A percentile compares a stretch with the other conserved stretches of the same genome.
phyloP scores from a whole-genome alignment of 1,140 invertebrate genomes.

The Arctopsyche grandis region DNA sequence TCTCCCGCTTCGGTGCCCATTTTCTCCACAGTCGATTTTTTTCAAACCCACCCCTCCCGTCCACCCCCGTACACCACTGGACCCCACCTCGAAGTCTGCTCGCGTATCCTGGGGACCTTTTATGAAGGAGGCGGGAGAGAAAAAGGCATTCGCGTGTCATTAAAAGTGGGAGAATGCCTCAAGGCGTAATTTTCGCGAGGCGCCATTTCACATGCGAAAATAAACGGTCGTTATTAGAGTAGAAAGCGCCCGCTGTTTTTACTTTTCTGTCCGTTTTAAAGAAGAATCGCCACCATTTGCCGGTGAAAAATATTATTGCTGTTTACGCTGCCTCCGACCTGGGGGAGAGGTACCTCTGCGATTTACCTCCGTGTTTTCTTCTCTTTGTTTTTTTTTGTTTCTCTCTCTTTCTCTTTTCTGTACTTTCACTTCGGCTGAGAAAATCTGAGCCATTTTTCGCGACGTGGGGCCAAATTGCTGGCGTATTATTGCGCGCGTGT shows the following conservation, averaged over 20 bases:
- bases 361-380: not conserved
- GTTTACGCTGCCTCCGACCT: not conserved
- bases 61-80: not conserved
- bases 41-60: not conserved
- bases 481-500: no score
- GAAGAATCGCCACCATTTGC: conserved; percentile 28
- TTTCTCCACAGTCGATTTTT: not conserved
- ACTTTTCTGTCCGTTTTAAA: conserved; percentile 29
- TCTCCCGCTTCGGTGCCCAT: not conserved
- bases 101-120: no score
- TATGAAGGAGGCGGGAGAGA: not conserved
- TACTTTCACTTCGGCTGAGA: no score
- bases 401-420: no score
- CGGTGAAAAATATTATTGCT: conserved; percentile 30
- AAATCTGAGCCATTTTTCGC: no score
- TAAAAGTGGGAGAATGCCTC: conserved; percentile 18
- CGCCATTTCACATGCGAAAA: conserved; percentile 34
- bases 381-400: not conserved
- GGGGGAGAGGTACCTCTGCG: not conserved
- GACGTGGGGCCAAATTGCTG: no score
- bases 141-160: conserved; percentile 18
- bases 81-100: not conserved
- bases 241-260: conserved; percentile 21
- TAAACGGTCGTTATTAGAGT: conserved; percentile 37
- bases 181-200: conserved; percentile 26